Conservation (phyloP, 2,888 invertebrate genomes). For the Siphonodentalium dalli region DNA sequence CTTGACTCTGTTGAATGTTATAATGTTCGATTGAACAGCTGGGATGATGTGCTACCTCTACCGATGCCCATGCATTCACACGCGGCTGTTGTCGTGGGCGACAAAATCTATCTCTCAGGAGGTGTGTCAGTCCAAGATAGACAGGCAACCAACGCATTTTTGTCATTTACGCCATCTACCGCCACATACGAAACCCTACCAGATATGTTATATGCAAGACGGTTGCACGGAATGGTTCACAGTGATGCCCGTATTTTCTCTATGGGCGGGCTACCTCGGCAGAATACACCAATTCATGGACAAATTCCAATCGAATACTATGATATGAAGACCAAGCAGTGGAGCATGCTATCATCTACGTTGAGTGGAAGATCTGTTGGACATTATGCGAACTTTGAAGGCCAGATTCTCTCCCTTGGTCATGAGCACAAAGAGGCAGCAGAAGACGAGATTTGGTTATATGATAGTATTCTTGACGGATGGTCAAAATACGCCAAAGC, state of each 20-base stretch:
- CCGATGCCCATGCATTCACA: slow-evolving; percentile 58
- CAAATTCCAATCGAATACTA: slow-evolving; percentile 62
- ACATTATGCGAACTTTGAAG: slow-evolving; percentile 57
- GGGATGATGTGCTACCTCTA: slow-evolving; percentile 57
- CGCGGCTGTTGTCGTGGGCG: slow-evolving; percentile 46
- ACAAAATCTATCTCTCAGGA: slow-evolving; percentile 59
- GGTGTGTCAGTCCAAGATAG: slow-evolving; percentile 59
- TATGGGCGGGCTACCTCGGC: slow-evolving; percentile 60
- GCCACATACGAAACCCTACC: slow-evolving; percentile 52
- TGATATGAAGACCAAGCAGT: slow-evolving; percentile 53
- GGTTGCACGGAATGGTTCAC: slow-evolving; percentile 61
- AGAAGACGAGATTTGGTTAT: slow-evolving; percentile 63
- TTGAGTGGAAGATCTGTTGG: slow-evolving; percentile 62
- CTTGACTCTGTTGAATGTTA: slow-evolving; percentile 62
- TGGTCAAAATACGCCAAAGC: slow-evolving; percentile 59
- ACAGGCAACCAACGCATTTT: slow-evolving; percentile 52
- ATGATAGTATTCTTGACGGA: slow-evolving; percentile 48
- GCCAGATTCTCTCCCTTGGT: slow-evolving; percentile 57
- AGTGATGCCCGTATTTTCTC: slow-evolving; percentile 52
- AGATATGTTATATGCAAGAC: slow-evolving; percentile 58
- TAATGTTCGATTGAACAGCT: slow-evolving; percentile 55
- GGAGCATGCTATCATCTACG: slow-evolving; percentile 61
- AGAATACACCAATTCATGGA: slow-evolving; percentile 56
- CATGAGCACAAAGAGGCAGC: slow-evolving; percentile 62
- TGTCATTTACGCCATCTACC: slow-evolving; percentile 48